Evolutionary conservation across 1,140 invertebrate genomes (phyloP).

Genomic region (Drosophila chauvacae): DNA sequence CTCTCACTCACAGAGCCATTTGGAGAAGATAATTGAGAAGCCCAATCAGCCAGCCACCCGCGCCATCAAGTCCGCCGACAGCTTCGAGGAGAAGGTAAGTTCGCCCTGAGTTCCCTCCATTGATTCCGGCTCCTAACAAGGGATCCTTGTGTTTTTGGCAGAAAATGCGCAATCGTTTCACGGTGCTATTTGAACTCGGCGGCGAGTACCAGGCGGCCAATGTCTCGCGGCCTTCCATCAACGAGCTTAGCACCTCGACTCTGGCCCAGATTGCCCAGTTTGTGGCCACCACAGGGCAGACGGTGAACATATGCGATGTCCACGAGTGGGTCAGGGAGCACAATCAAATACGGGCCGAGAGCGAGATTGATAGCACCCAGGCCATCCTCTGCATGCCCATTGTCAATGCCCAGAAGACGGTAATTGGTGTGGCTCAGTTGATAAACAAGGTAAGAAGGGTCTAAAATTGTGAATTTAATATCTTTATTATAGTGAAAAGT

Average conservation of each 20-base stretch:
- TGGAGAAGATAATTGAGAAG: conserved; percentile 92
- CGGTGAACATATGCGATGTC: conserved; percentile 93
- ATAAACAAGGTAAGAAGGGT: conserved; percentile 93
- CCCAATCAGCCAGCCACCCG: conserved; percentile 90
- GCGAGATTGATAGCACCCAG: conserved; percentile 88
- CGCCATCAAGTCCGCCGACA: conserved; percentile 89
- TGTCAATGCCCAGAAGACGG: conserved; percentile 93
- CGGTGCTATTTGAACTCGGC: conserved; percentile 92
- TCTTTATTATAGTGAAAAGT: background rate
- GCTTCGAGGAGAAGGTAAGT: conserved; percentile 88
- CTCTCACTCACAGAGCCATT: conserved; percentile 88
- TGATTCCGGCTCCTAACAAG: background rate
- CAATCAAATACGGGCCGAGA: conserved; percentile 83
- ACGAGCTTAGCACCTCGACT: conserved; percentile 85
- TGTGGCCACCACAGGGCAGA: conserved; percentile 92
- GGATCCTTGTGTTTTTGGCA: conserved; percentile 39
- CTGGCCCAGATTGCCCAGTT: conserved; percentile 91
- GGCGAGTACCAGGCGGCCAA: conserved; percentile 85
- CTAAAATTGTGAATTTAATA: background rate
- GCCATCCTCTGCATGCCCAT: conserved; percentile 96
- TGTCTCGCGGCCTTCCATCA: conserved; percentile 78
- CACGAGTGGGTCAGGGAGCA: conserved; percentile 88
- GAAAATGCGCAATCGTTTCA: conserved; percentile 88
- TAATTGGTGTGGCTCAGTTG: conserved; percentile 96
- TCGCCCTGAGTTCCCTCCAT: background rate